Percentiles rank a stretch among this genome's conserved stretches.
Conservation (phyloP, 2,113 vertebrate genomes). For the Erinaceus europaeus region DNA sequence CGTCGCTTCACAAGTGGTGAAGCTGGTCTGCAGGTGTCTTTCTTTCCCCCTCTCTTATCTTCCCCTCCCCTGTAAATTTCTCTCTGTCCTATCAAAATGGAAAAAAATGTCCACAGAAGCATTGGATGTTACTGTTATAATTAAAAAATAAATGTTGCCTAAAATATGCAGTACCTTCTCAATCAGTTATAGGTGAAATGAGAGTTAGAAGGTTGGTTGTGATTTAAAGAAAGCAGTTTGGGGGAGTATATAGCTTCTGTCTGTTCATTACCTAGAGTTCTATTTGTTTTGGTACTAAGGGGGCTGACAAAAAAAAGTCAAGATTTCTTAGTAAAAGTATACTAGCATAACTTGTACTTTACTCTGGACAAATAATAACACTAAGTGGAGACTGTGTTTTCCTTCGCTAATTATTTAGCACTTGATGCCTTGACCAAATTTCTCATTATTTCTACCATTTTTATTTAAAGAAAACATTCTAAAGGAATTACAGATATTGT, state of each 20-base stretch:
- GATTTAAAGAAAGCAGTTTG: background rate
- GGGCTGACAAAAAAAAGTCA: background rate
- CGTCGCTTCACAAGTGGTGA: too few species aligned
- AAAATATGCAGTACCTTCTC: background rate
- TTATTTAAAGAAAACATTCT: background rate
- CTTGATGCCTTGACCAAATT: background rate
- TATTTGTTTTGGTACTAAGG: conserved; percentile 6
- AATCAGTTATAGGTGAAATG: background rate
- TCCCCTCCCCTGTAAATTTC: too few species aligned
- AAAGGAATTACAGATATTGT: background rate
- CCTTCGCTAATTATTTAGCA: background rate
- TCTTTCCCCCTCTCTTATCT: too few species aligned
- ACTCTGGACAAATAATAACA: conserved; percentile 11
- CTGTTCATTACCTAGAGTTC: background rate
- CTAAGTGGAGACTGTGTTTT: background rate
- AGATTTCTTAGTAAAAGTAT: background rate
- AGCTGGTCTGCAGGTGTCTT: too few species aligned
- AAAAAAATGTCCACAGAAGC: background rate
- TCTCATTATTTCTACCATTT: background rate
- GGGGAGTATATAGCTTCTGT: background rate
- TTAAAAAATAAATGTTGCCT: background rate
- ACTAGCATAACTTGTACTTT: background rate
- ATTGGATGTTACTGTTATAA: background rate
- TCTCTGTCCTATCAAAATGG: too few species aligned
- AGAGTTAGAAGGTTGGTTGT: background rate